phyloP scores from a whole-genome alignment of 2,888 invertebrate species.

The Branchipolynoe longqiensis region DNA sequence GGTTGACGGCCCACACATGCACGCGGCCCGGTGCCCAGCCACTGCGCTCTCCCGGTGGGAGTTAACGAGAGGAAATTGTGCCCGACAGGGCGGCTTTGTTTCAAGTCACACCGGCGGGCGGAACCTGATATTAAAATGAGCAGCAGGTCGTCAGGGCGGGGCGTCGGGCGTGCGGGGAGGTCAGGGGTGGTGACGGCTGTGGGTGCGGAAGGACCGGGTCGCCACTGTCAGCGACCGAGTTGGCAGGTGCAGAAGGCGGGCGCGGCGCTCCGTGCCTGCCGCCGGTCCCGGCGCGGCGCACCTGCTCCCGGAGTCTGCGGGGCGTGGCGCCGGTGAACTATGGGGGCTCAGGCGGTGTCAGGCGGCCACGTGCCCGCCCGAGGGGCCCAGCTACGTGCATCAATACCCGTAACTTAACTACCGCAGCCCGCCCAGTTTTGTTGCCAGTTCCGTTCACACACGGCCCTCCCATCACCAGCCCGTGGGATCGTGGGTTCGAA shows the following conservation, averaged over 20 bases:
- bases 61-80: conserved; percentile 45
- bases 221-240: background rate
- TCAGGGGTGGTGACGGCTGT: conserved; percentile 5
- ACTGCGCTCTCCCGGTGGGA: background rate
- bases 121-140: conserved; percentile 52
- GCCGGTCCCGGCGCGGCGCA: background rate
- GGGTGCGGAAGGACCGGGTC: conserved; percentile 2
- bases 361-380: conserved; percentile 13
- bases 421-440: background rate
- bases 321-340: background rate
- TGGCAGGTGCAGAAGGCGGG: conserved; percentile 12
- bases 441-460: background rate
- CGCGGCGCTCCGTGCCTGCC: background rate
- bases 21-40: background rate
- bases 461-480: too few species aligned
- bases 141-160: conserved; percentile 5
- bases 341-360: background rate
- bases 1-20: background rate
- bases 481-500: too few species aligned
- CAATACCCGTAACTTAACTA: background rate
- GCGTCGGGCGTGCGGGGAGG: background rate
- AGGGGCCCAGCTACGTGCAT: background rate
- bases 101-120: conserved; percentile 39
- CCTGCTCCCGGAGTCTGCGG: background rate
- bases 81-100: conserved; percentile 29